Percentiles rank a stretch among this genome's conserved stretches.
phyloP scores from a whole-genome alignment of 2,797 vertebrate genomes.

The Ammospiza maritima region DNA sequence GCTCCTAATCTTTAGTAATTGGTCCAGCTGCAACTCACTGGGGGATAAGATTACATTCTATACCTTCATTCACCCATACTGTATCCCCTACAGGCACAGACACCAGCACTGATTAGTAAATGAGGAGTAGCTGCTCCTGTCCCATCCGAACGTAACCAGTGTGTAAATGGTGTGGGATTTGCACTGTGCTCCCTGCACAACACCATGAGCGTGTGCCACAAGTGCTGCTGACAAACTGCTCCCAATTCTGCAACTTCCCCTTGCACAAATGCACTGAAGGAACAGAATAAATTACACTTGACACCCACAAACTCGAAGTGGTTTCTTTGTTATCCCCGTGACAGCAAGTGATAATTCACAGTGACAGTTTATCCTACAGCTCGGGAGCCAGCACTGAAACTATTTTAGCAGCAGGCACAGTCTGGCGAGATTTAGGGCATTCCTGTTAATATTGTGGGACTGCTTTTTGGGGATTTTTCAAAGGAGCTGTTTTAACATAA shows the following conservation, averaged over 20 bases:
- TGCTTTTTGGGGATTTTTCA: neutral
- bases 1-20: no score
- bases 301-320: neutral
- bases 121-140: neutral
- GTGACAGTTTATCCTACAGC: neutral
- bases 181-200: neutral
- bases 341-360: neutral
- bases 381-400: neutral
- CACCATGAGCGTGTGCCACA: neutral
- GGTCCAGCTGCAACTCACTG: no score
- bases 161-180: neutral
- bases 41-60: no score
- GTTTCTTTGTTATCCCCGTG: neutral
- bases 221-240: neutral
- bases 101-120: neutral
- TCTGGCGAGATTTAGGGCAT: neutral
- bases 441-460: neutral
- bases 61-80: no score
- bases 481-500: neutral
- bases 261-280: neutral
- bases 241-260: neutral
- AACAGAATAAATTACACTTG: neutral
- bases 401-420: neutral
- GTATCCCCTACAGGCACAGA: neutral
- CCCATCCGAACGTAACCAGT: accelerated